Conservation (phyloP, 2,113 vertebrate genomes). For the Lepisosteus osseus region DNA sequence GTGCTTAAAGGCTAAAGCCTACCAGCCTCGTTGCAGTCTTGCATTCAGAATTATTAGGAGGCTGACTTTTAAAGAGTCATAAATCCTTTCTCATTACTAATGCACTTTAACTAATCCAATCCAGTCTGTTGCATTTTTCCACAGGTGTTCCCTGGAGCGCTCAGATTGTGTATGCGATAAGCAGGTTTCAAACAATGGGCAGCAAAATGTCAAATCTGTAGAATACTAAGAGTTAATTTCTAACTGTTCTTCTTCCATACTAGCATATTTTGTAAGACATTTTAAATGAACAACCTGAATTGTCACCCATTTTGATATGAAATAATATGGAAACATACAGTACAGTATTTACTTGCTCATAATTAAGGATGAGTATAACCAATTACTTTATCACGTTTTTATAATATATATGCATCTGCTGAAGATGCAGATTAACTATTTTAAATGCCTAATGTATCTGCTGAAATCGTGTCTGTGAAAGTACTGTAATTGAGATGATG, state of each 20-base stretch:
- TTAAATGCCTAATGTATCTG: too few species aligned
- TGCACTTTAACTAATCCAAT: conserved; percentile 17
- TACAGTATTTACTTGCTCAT: too few species aligned
- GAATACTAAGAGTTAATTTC: neutral
- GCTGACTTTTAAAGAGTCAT: conserved; percentile 11
- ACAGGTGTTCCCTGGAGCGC: neutral
- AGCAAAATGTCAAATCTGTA: neutral
- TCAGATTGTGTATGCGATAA: conserved; percentile 12
- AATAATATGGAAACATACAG: too few species aligned
- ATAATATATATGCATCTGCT: too few species aligned
- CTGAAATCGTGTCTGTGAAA: too few species aligned
- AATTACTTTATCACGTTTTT: too few species aligned
- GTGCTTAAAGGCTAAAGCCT: neutral
- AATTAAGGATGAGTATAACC: too few species aligned
- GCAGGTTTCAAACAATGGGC: conserved; percentile 8
- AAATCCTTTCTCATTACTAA: conserved; percentile 21
- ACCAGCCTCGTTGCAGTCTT: conserved; percentile 1
- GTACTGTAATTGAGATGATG: too few species aligned
- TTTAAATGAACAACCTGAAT: neutral
- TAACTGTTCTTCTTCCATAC: neutral
- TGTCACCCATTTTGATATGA: too few species aligned
- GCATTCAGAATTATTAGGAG: conserved; percentile 3
- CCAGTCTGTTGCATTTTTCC: neutral
- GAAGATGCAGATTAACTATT: too few species aligned
- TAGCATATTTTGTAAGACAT: neutral